Evolutionary conservation across 2,888 invertebrate genomes (phyloP), one percentile per base, ranked within the genome.

Genomic region (Frankliniella intonsa): DNA sequence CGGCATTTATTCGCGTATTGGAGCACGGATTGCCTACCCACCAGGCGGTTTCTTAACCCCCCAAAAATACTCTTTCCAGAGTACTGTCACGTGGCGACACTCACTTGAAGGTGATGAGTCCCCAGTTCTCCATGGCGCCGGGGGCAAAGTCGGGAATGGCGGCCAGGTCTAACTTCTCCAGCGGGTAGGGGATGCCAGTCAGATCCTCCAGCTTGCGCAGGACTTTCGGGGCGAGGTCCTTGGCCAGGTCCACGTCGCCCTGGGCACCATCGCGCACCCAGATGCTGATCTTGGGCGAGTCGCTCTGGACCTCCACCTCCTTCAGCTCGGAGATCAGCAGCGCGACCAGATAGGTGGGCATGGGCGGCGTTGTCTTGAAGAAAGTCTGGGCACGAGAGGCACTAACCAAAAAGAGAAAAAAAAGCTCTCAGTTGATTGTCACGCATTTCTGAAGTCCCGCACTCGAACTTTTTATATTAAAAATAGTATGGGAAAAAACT

Each of bases 281-380:
- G 69, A 76, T 76, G 69, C 69, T 76, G 69, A 76, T 76, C 25
- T 10, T 25, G 5, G 62, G 62, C 62, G n/a, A 0, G 62, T 14
- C 17, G 11, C 0, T 14, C 62, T 11, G 7, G 62, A n/a, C 69
- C 25, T 25, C 12, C 22, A 76, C 69, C 69, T 25, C 0, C 90
- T 90, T 82, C 90, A 89, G 90, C 9, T 76, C 69, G 22, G 69
- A 76, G 9, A 76, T 25, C 11, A 76, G 22, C 69, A 76, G 9
- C 22, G 25, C 69, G 12, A 76, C 69, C 25, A 76, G 69, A 25
- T 76, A 76, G 69, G 69, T 76, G 25, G 69, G 69, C 69, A 91
- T 91, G 79, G 86, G 84, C 0, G 85, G 85, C 0, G 85, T 84
- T 62, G 84, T 49, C 38, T 82, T 27, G 82, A 82, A 84, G 38